These are phyloP conservation scores for Caloenas nicobarica DNA, from an alignment of 2,113 vertebrate species.

Conservation along the genomic window DNA sequence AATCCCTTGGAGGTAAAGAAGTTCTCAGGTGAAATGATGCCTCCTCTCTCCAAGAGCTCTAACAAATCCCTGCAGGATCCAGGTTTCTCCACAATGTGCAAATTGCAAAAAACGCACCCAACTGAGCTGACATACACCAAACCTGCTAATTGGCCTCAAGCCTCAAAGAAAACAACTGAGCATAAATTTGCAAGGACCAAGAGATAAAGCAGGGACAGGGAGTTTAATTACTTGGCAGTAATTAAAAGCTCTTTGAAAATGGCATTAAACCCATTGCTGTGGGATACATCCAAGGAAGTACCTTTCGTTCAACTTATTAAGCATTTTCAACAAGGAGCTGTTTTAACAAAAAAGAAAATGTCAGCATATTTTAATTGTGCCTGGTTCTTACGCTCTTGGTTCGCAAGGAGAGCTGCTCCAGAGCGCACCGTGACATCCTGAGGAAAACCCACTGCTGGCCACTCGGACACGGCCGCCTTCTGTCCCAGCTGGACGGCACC, in stretches of 20 bases:
- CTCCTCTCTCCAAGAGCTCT: neutral
- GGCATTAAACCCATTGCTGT: neutral
- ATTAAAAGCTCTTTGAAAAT: constrained; percentile 12
- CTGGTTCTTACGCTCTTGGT: neutral
- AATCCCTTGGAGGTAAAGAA: neutral
- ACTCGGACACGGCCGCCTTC: constrained; percentile 20
- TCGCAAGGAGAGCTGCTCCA: neutral
- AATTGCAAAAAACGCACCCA: neutral
- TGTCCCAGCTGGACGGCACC: constrained; percentile 21
- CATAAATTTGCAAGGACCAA: neutral
- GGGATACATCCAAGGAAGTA: neutral
- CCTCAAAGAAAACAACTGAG: neutral
- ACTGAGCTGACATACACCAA: neutral
- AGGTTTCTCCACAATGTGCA: neutral
- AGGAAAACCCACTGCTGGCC: neutral
- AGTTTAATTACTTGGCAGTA: neutral
- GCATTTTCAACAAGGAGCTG: neutral
- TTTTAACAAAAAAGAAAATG: neutral
- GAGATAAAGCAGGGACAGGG: constrained; percentile 7
- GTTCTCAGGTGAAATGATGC: neutral
- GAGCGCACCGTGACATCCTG: neutral
- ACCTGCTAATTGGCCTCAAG: neutral
- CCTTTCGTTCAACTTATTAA: neutral
- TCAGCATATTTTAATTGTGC: neutral
- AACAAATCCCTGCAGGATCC: neutral